Conservation (phyloP, 2,797 vertebrate genomes). For the Xenops minutus region DNA sequence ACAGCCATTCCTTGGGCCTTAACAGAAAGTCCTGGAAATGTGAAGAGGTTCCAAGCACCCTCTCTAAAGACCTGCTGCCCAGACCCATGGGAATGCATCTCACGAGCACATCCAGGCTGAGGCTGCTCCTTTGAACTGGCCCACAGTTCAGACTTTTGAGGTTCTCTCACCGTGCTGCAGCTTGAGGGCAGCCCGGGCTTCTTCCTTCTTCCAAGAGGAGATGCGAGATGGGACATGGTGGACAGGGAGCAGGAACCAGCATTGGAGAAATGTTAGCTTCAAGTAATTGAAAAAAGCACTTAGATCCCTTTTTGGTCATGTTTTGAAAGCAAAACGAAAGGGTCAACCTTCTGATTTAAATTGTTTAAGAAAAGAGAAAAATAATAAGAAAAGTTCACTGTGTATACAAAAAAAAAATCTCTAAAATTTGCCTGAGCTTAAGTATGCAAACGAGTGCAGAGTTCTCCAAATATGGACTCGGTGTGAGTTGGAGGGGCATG, state of each 20-base stretch:
- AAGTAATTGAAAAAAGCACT: constrained; percentile 27
- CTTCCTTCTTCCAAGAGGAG: neutral
- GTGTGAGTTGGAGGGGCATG: constrained; percentile 18
- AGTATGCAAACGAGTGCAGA: constrained; percentile 59
- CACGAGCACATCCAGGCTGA: neutral
- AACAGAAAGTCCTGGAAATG: neutral
- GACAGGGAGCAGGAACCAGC: neutral
- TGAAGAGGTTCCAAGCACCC: neutral
- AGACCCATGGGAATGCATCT: accelerated
- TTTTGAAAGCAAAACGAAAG: neutral
- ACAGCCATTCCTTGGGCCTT: neutral
- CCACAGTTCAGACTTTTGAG: neutral
- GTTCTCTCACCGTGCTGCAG: neutral
- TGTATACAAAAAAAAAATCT: neutral
- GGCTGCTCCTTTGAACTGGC: neutral
- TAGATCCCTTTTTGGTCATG: constrained; percentile 59
- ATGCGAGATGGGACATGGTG: neutral
- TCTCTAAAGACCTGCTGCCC: neutral
- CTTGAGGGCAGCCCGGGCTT: neutral
- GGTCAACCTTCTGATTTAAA: constrained; percentile 47
- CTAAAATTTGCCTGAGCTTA: constrained; percentile 57
- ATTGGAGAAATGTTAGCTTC: neutral
- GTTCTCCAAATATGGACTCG: constrained; percentile 75
- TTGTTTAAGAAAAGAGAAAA: constrained; percentile 54
- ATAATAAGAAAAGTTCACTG: neutral